phyloP scores from a whole-genome alignment of 2,888 invertebrate genomes.

The Aquatica leii region DNA sequence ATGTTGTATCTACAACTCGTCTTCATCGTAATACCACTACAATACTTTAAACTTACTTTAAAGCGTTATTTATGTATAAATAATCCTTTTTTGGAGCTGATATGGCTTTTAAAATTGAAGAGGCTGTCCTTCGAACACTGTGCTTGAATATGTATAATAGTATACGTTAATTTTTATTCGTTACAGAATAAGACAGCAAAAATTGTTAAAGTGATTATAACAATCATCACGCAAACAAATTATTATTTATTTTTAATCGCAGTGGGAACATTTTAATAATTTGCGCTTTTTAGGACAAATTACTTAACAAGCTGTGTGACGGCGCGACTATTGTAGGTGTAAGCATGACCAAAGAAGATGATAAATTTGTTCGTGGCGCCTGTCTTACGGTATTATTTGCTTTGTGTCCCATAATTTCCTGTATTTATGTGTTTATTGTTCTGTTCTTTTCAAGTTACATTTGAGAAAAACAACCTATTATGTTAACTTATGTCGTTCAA shows the following conservation, averaged over 20 bases:
- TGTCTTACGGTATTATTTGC: slow-evolving; percentile 27
- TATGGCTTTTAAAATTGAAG: no score
- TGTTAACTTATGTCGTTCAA: slow-evolving; percentile 7
- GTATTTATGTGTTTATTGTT: slow-evolving; percentile 23
- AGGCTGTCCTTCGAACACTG: no score
- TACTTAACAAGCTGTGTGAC: slow-evolving; percentile 6
- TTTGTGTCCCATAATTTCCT: slow-evolving; percentile 24
- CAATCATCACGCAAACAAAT: no score
- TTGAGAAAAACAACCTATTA: slow-evolving; percentile 2
- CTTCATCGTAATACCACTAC: slow-evolving; percentile 39
- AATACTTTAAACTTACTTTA: slow-evolving; percentile 22
- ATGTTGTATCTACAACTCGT: slow-evolving; percentile 43
- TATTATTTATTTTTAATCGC: neutral
- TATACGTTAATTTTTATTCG: no score
- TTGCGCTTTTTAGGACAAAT: slow-evolving; percentile 11
- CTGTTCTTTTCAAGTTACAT: slow-evolving; percentile 5
- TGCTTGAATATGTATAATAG: no score
- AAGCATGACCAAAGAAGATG: slow-evolving; percentile 19
- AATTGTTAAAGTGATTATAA: no score
- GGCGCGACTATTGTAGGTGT: slow-evolving; percentile 8
- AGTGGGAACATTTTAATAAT: slow-evolving; percentile 7
- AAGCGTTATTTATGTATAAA: slow-evolving; percentile 15
- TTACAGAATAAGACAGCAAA: no score
- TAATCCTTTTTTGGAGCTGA: no score
- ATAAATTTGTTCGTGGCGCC: slow-evolving; percentile 32